Conservation (phyloP, 2,113 vertebrate species). For the Capricornis sumatraensis region DNA sequence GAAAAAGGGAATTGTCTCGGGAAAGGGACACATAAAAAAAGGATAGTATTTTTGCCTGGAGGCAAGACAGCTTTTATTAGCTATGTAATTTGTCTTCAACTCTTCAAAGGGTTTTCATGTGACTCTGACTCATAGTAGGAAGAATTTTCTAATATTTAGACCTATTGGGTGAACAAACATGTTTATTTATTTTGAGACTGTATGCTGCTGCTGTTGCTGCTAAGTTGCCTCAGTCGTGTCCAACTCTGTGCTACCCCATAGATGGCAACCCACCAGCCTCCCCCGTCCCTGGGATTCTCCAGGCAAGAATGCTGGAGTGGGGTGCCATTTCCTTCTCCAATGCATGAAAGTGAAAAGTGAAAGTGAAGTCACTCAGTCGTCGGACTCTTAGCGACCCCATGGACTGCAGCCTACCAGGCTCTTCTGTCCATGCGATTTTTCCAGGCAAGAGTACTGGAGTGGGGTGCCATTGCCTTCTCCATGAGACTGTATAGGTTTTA, state of each 20-base stretch:
- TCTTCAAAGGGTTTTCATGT: neutral
- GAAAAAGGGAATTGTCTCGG: neutral
- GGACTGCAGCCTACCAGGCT: too few species aligned
- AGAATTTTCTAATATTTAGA: neutral
- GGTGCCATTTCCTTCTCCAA: too few species aligned
- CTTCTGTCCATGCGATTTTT: too few species aligned
- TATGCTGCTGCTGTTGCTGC: neutral
- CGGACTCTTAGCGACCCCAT: rapidly evolving
- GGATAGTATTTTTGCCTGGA: neutral
- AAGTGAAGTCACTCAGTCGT: too few species aligned
- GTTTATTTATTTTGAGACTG: neutral
- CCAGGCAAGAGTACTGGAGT: too few species aligned
- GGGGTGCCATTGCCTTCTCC: too few species aligned
- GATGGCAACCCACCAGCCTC: too few species aligned
- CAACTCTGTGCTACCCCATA: too few species aligned
- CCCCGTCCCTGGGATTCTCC: too few species aligned
- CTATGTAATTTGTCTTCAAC: neutral
- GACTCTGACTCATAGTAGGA: neutral
- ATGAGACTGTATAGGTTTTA: neutral
- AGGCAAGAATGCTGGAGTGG: too few species aligned
- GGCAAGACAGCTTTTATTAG: neutral
- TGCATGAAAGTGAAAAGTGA: too few species aligned
- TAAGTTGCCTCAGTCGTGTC: too few species aligned
- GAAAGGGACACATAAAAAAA: neutral
- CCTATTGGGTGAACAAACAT: neutral